Evolutionary conservation across 2,113 vertebrate genomes (phyloP).

Genomic region (Thymallus thymallus): DNA sequence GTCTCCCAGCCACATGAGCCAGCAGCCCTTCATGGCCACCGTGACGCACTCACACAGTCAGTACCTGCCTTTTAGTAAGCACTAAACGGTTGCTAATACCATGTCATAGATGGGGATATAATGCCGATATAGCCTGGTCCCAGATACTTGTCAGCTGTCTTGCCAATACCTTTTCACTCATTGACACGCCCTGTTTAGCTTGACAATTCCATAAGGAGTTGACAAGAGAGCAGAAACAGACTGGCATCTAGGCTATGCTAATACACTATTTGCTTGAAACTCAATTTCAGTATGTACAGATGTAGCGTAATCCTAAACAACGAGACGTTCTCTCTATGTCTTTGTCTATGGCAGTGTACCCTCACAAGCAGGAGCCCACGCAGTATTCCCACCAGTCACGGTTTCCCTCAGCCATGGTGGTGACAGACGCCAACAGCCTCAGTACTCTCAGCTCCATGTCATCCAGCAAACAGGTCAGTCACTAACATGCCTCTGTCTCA

Average conservation of each 20-base stretch:
- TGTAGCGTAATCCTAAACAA: neutral
- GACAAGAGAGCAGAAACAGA: too few species aligned
- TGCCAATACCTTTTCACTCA: too few species aligned
- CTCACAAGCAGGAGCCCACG: conserved; percentile 95
- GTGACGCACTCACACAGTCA: conserved; percentile 98
- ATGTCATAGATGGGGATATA: too few species aligned
- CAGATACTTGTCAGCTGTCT: too few species aligned
- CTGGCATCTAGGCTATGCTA: too few species aligned
- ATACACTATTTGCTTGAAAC: too few species aligned
- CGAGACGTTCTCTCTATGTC: neutral
- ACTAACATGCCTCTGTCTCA: neutral
- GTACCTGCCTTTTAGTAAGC: conserved; percentile 43
- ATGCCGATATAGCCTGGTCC: too few species aligned
- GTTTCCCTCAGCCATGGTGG: conserved; percentile 95
- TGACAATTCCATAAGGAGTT: too few species aligned
- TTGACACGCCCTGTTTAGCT: too few species aligned
- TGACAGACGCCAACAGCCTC: conserved; percentile 93
- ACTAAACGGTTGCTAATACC: too few species aligned
- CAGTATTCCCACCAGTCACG: conserved; percentile 96
- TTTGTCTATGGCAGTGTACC: conserved; percentile 81
- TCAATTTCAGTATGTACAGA: too few species aligned
- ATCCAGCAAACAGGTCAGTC: conserved; percentile 90
- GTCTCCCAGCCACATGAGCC: conserved; percentile 87
- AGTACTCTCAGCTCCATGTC: conserved; percentile 93
- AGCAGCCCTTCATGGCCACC: conserved; percentile 95